Base-by-base conservation (phyloP, 2,888 invertebrate genomes). In the Hyppa rectilinea region DNA sequence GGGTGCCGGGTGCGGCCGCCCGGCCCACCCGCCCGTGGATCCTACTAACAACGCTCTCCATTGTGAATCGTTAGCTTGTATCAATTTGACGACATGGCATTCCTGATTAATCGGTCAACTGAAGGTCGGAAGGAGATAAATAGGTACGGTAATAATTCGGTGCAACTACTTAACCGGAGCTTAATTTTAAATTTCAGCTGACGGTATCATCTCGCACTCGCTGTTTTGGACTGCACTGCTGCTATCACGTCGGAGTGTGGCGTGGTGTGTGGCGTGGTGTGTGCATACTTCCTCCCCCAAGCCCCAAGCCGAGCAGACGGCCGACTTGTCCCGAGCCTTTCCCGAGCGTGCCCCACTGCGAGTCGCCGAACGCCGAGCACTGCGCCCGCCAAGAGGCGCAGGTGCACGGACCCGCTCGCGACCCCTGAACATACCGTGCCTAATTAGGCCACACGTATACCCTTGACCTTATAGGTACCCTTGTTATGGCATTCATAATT, bases 311-410 rank as follows among this genome's bases (percentile, higher is more conserved):
- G 53, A 26, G 55, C 23, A 23, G 9, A 26, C 45, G 7, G 26
- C 71, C 69, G 69, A 73, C 34, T 10, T 6, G 40, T 10, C 26
- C 61, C 69, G 69, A 74, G 49, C 38, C 9, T 4, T 31, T 12
- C n/a, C 59, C 59, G 72, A 74, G 49, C 20, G 47, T 67, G 75
- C n/a, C 23, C 34, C 23, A 53, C 26, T 20, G 14, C 17, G 40
- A 45, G 47, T 26, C n/a, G 34, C 49, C 69, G 56, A 45, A 9
- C 38, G 14, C 23, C 49, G 55, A 62, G 45, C 31, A 47, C 62
- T 67, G 64, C 56, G 66, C 36, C 61, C 50, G 49, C 62, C 65
- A 52, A 34, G 31, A 56, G 60, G 56, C 79, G 74, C 80, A 73
- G 65, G 60, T 76, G 75, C 76, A 79, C 64, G 49, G 56, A 34